These are phyloP conservation scores for Scomber scombrus DNA, from an alignment of 2,113 vertebrate species.

Conservation along the genomic window DNA sequence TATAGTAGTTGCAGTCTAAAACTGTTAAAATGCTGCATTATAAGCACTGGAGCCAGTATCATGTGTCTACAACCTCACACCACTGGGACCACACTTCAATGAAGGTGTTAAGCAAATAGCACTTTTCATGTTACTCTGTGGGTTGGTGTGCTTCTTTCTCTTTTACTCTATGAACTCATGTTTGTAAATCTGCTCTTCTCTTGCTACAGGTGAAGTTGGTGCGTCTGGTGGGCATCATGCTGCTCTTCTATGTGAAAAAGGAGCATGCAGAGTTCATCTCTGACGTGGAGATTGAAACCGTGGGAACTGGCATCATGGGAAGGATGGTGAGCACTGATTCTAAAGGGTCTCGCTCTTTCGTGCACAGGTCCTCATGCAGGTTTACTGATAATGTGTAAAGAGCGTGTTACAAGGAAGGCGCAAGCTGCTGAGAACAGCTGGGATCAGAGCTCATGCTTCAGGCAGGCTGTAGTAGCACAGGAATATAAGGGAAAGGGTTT, in stretches of 20 bases:
- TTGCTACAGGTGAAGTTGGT: slow-evolving; percentile 90
- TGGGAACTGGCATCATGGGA: slow-evolving; percentile 99
- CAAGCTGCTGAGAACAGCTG: neutral
- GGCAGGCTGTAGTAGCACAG: neutral
- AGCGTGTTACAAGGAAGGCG: too few species aligned
- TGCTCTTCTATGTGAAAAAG: slow-evolving; percentile 92
- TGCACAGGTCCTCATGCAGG: neutral
- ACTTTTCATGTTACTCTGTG: neutral
- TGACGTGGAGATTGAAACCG: slow-evolving; percentile 91
- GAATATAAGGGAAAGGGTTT: neutral
- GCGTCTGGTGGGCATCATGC: slow-evolving; percentile 96
- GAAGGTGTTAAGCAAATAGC: neutral
- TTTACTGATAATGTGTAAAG: neutral
- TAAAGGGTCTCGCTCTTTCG: neutral
- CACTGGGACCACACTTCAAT: neutral
- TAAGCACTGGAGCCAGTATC: neutral
- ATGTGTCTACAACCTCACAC: neutral
- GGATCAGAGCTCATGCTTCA: too few species aligned
- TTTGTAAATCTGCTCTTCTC: neutral
- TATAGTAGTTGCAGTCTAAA: neutral
- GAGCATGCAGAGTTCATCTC: slow-evolving; percentile 91
- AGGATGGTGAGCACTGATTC: slow-evolving; percentile 90
- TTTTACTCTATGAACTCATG: neutral
- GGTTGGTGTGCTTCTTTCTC: neutral
- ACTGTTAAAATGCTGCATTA: neutral